Conservation (phyloP, 2,888 invertebrate genomes). For the Tenthredo notha region DNA sequence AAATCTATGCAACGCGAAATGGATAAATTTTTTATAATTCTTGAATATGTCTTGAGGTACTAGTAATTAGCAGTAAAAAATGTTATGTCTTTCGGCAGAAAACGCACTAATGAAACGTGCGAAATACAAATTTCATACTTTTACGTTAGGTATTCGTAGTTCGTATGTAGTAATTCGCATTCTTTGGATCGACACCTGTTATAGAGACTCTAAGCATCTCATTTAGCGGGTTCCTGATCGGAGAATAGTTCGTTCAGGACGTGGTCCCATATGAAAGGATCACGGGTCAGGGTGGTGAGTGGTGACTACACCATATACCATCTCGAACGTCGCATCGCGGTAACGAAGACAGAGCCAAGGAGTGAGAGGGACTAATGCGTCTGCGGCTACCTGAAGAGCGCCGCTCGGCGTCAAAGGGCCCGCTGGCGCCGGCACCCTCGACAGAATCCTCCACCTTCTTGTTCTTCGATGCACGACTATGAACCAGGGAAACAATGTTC, state of each 20-base stretch:
- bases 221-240: slow-evolving; percentile 68
- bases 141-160: neutral
- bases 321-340: slow-evolving; percentile 45
- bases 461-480: slow-evolving; percentile 45
- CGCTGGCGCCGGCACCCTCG: slow-evolving; percentile 74
- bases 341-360: slow-evolving; percentile 20
- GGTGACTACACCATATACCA: slow-evolving; percentile 31
- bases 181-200: slow-evolving; percentile 65
- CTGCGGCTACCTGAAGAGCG: slow-evolving; percentile 78
- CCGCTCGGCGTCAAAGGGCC: slow-evolving; percentile 75
- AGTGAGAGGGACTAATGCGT: slow-evolving; percentile 77
- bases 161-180: neutral
- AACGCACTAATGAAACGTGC: neutral
- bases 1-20: too few species aligned
- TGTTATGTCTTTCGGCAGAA: too few species aligned
- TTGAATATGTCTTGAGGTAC: too few species aligned
- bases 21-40: too few species aligned
- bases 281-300: slow-evolving; percentile 54
- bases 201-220: slow-evolving; percentile 75
- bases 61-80: too few species aligned
- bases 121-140: neutral
- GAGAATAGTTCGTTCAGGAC: neutral
- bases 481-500: slow-evolving; percentile 58
- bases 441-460: slow-evolving; percentile 23
- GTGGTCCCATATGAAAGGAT: slow-evolving; percentile 32